Percentiles rank a stretch among this genome's conserved stretches.
These are phyloP conservation scores for Drosophila cognata DNA, from an alignment of 2,888 invertebrate species.

Conservation along the genomic window DNA sequence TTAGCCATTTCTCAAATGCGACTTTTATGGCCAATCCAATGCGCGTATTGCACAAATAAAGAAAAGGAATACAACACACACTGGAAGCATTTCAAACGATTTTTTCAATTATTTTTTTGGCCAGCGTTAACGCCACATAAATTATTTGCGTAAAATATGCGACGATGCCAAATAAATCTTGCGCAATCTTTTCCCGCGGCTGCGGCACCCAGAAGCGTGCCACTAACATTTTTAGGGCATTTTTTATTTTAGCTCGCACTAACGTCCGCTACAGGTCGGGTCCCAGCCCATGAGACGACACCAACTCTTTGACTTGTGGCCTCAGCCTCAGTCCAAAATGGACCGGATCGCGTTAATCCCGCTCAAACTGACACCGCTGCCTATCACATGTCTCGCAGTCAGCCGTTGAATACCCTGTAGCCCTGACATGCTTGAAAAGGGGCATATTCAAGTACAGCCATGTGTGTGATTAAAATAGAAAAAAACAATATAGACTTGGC, in stretches of 20 bases:
- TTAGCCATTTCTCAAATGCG: slow-evolving; percentile 71
- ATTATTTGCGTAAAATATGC: slow-evolving; percentile 83
- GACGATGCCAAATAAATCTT: slow-evolving; percentile 82
- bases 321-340: slow-evolving; percentile 5
- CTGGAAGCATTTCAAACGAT: slow-evolving; percentile 34
- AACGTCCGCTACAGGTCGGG: slow-evolving; percentile 13
- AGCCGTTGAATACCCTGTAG: slow-evolving; percentile 25
- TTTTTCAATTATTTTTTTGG: slow-evolving; percentile 77
- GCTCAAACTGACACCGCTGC: slow-evolving; percentile 57
- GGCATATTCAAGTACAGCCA: background rate
- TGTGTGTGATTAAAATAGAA: background rate
- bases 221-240: slow-evolving; percentile 30
- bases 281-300: slow-evolving; percentile 22
- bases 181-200: slow-evolving; percentile 71
- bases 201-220: slow-evolving; percentile 56
- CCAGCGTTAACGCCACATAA: slow-evolving; percentile 73
- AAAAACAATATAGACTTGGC: background rate
- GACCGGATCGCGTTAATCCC: slow-evolving; percentile 56
- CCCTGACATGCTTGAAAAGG: accelerated
- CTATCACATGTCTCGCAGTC: slow-evolving; percentile 73
- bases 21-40: slow-evolving; percentile 75
- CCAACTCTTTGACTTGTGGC: slow-evolving; percentile 36
- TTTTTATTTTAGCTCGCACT: background rate
- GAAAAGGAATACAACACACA: slow-evolving; percentile 15
- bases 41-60: slow-evolving; percentile 25